Evolutionary conservation across 2,888 invertebrate species (phyloP), one percentile per base, ranked within the genome.

Genomic region (Netelia melanura): DNA sequence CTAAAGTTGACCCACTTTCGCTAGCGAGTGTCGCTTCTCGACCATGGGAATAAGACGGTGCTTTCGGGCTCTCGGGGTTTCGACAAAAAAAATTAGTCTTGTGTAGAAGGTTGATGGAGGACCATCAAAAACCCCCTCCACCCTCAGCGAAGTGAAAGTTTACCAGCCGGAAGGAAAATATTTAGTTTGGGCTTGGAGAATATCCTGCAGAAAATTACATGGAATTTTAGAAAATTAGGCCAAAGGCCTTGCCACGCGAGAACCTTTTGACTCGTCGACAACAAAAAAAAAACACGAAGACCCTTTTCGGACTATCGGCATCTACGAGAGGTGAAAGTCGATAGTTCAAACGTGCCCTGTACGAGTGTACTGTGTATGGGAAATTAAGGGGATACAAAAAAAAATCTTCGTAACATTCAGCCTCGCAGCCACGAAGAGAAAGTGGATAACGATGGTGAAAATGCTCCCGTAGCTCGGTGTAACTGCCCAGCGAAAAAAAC

Each of bases 151-250:
- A 80, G 83, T 72, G 83, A 83, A 85, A 85, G 83, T 83, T 83
- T 58, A 3, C 54, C 25, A 62, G 44, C 23, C 21, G 23, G 17
- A 23, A 52, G 44, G 77, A 80, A 80, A 83, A 85, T 77, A 77
- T 85, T 80, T 67, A 65, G 76, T 56, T 21, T n/a, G 62, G 25
- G 8, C 61, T 65, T 43, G 65, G 65, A 17, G 23, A 72, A 71
- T 72, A 67, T 61, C 21, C 62, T 23, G 21, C 14, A 38, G 67
- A 77, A 61, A 56, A 83, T 85, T 77, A 83, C 79, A 82, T 80
- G 79, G 85, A 83, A 83, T 85, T 83, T 85, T 43, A 68, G 72
- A 8, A 80, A 85, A 85, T 83, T 85, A 56, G 85, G 76, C 71
- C 83, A 77, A 56, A 67, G 30, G 54, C 30, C 62, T 48, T n/a